Evolutionary conservation across 2,113 vertebrate species (phyloP), one percentile per base, ranked within the genome.

Genomic region (Ctenodactylus gundi): DNA sequence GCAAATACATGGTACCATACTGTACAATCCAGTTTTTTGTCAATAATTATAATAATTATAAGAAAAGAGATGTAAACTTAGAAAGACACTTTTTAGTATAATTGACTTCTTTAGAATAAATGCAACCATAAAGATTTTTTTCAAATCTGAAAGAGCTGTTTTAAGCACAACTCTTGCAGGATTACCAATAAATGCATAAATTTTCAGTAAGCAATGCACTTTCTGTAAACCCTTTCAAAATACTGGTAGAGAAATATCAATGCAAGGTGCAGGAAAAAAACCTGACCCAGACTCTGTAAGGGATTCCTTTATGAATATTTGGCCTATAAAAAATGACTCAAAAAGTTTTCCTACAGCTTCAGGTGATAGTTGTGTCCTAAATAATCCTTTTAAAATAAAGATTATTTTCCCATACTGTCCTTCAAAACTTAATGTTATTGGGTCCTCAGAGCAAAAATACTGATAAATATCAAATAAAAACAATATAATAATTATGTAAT

Each of bases 381-480:
- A 39, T 44, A 83, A 68, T 55, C 11, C 62, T 83, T 85, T 90
- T 51, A n/a, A 85, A 58, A 4, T 49, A 78, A 85, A 88, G 12
- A 77, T 62, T 55, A n/a, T 87, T 49, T 95, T 92, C 31, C 25
- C 85, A 46, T 85, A 81, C 13, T 94, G 91, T 88, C 39, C 46
- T 53, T 93, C 70, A 82, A 88, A 92, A 90, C 3, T 65, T 17
- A 81, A 27, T 76, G 49, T 91, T 13, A 81, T 83, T n/a, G 39
- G 4, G 7, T 60, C 93, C 73, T 88, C 4, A n/a, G n/a, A n/a
- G 29, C 7, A 70, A 94, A 95, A 68, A n/a, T 73, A n/a, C 11
- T 13, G 15, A 64, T 57, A 73, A 95, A 86, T 6, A 87, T 57
- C 36, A 87, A 90, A 84, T 51, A 83, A 34, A 46, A 91, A 27